phyloP scores from a whole-genome alignment of 2,113 vertebrate genomes.

The Triplophysa siluroides region DNA sequence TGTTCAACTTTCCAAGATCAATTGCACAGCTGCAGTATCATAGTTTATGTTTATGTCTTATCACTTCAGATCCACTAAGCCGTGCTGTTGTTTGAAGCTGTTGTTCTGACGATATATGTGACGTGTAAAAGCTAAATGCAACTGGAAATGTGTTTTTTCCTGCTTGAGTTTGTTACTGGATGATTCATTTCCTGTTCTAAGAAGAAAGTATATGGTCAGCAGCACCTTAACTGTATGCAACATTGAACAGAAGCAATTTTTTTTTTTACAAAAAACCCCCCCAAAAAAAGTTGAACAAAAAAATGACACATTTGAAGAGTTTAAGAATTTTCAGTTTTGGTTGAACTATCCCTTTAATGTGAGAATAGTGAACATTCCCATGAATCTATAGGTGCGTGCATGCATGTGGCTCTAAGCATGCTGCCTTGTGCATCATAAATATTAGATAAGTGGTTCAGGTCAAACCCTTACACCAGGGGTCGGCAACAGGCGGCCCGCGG shows the following conservation, averaged over 20 bases:
- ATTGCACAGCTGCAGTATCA: background rate
- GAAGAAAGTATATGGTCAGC: slow-evolving; percentile 33
- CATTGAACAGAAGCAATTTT: background rate
- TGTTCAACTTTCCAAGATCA: background rate
- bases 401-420: slow-evolving; percentile 7
- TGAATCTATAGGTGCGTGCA: background rate
- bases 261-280: too few species aligned
- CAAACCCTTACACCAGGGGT: background rate
- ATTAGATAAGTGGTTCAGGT: slow-evolving; percentile 45
- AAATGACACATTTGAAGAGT: too few species aligned
- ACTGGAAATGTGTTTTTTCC: background rate
- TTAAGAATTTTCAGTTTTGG: background rate
- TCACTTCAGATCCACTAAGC: too few species aligned
- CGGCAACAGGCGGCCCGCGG: too few species aligned
- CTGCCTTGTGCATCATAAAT: slow-evolving; percentile 43
- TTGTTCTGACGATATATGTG: too few species aligned
- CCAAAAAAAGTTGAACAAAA: too few species aligned
- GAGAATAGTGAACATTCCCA: too few species aligned
- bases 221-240: background rate
- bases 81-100: too few species aligned
- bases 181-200: slow-evolving; percentile 36
- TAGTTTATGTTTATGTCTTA: too few species aligned
- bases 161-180: slow-evolving; percentile 23
- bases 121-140: too few species aligned
- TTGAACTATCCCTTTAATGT: too few species aligned